A percentile compares a stretch with the other conserved stretches of the same genome.
Evolutionary conservation across 2,888 invertebrate genomes (phyloP).

Genomic region (Caprella mutica): DNA sequence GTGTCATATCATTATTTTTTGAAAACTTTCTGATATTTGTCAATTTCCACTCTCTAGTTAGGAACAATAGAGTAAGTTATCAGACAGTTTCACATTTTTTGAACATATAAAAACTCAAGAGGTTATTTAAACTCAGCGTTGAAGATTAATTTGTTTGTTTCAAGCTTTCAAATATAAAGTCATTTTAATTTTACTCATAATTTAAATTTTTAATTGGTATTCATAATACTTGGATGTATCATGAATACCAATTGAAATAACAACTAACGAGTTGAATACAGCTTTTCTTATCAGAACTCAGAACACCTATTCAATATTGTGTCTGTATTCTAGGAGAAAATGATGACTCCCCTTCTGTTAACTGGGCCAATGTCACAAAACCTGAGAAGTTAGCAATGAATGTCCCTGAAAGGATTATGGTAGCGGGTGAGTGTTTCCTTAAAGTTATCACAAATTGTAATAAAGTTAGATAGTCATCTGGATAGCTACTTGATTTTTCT

Average conservation of each 20-base stretch:
- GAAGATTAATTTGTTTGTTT: background rate
- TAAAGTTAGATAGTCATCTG: too few species aligned
- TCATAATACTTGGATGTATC: too few species aligned
- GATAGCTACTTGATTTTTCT: too few species aligned
- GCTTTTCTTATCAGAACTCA: background rate
- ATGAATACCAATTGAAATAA: too few species aligned
- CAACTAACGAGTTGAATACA: background rate
- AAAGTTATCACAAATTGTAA: too few species aligned
- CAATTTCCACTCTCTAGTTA: background rate
- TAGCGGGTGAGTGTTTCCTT: slow-evolving; percentile 54
- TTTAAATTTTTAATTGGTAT: background rate
- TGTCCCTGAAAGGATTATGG: slow-evolving; percentile 84
- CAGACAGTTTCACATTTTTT: background rate
- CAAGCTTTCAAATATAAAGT: background rate
- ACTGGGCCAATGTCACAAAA: slow-evolving; percentile 28
- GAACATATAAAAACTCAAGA: too few species aligned
- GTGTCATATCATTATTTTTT: background rate
- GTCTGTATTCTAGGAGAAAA: slow-evolving; percentile 19
- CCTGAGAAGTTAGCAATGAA: slow-evolving; percentile 60
- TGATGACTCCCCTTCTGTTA: slow-evolving; percentile 30
- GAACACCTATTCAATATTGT: background rate
- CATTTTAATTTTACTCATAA: background rate
- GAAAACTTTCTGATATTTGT: background rate
- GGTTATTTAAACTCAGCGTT: background rate
- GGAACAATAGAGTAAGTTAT: background rate